A percentile compares a stretch with the other conserved stretches of the same genome.
phyloP scores from a whole-genome alignment of 2,113 vertebrate genomes.

The Mesembrinibis cayennensis region DNA sequence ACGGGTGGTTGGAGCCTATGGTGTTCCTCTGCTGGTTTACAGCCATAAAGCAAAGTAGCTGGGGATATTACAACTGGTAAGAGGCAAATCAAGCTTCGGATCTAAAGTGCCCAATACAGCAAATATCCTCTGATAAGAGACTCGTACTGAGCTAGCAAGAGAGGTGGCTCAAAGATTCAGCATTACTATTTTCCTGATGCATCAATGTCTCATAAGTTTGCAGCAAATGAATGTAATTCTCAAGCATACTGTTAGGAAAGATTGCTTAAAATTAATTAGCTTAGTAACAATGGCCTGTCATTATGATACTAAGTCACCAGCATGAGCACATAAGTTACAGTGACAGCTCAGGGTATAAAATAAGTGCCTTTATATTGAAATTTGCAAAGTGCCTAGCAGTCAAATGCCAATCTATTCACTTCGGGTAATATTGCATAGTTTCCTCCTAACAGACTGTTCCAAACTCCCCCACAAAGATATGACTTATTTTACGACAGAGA shows the following conservation, averaged over 20 bases:
- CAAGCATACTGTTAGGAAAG: slow-evolving; percentile 47
- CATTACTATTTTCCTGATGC: slow-evolving; percentile 15
- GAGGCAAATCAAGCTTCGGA: not conserved
- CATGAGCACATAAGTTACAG: slow-evolving; percentile 48
- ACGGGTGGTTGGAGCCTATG: accelerated
- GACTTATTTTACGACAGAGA: slow-evolving; percentile 51
- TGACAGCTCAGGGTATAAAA: slow-evolving; percentile 64
- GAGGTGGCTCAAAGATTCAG: not conserved
- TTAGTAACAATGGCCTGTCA: slow-evolving; percentile 63
- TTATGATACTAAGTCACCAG: slow-evolving; percentile 56
- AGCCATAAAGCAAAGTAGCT: not conserved
- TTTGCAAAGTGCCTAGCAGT: slow-evolving; percentile 51
- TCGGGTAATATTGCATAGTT: slow-evolving; percentile 47
- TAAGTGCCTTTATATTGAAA: slow-evolving; percentile 57
- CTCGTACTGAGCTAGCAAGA: not conserved
- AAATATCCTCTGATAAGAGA: not conserved
- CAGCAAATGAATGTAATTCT: slow-evolving; percentile 25
- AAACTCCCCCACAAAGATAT: slow-evolving; percentile 31
- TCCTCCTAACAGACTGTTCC: slow-evolving; percentile 29
- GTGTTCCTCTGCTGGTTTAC: not conserved
- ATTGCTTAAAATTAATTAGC: slow-evolving; percentile 66
- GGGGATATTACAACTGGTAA: not conserved
- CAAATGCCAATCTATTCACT: slow-evolving; percentile 66
- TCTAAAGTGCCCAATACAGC: not conserved
- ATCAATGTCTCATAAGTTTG: not conserved